A percentile compares a stretch with the other conserved stretches of the same genome.
These are phyloP conservation scores for Mohoua ochrocephala DNA, from an alignment of 2,113 vertebrate genomes.

Conservation along the genomic window DNA sequence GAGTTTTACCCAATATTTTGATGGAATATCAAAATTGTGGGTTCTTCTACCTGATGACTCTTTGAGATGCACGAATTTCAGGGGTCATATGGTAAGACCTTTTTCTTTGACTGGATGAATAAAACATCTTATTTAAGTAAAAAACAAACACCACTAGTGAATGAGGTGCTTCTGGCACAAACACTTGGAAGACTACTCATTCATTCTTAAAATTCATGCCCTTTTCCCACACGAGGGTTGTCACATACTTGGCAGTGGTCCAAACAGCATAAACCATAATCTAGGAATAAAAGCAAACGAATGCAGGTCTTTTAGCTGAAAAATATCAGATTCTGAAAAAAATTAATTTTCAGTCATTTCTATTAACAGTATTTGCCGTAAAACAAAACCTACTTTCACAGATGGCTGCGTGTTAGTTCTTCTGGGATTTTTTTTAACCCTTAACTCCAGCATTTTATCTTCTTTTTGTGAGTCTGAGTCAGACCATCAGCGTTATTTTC, in stretches of 20 bases:
- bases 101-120: background rate
- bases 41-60: background rate
- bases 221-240: slow-evolving; percentile 49
- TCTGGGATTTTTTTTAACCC: background rate
- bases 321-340: background rate
- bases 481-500: slow-evolving; percentile 57
- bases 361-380: slow-evolving; percentile 12
- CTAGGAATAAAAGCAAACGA: slow-evolving; percentile 32
- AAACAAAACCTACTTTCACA: slow-evolving; percentile 40
- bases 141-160: slow-evolving; percentile 21
- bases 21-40: background rate
- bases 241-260: slow-evolving; percentile 30
- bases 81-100: background rate
- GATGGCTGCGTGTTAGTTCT: background rate
- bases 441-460: slow-evolving; percentile 38
- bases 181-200: slow-evolving; percentile 19
- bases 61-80: background rate
- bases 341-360: background rate
- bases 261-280: slow-evolving; percentile 39
- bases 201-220: slow-evolving; percentile 65
- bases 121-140: background rate
- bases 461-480: slow-evolving; percentile 18
- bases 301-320: slow-evolving; percentile 4
- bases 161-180: slow-evolving; percentile 53
- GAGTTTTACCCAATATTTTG: background rate